phyloP scores from a whole-genome alignment of 2,888 invertebrate species.

The Drosophila limbata region DNA sequence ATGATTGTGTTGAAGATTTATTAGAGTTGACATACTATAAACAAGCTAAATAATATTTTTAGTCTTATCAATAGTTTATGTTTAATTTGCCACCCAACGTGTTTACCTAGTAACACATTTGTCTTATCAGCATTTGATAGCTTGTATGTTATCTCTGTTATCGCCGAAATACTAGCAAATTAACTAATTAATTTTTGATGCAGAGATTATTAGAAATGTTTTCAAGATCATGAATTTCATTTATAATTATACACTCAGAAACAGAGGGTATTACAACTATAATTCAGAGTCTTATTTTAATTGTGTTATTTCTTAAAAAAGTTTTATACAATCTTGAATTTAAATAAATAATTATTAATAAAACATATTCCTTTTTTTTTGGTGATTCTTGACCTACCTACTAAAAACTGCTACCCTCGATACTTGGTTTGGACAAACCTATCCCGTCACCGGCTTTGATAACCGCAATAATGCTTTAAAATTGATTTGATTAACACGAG shows the following conservation, averaged over 20 bases:
- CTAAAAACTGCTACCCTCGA: no score
- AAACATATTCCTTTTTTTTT: no score
- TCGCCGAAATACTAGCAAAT: background rate
- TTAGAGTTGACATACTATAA: constrained; percentile 66
- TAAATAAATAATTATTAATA: background rate
- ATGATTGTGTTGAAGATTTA: constrained; percentile 77
- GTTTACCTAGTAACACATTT: constrained; percentile 37
- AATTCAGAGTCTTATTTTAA: background rate
- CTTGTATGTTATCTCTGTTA: background rate
- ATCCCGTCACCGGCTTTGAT: no score
- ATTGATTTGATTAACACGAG: no score
- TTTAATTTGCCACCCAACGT: background rate
- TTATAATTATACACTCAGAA: background rate
- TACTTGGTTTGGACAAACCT: no score
- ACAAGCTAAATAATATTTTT: constrained; percentile 18
- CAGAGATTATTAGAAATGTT: background rate
- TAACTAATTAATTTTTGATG: background rate
- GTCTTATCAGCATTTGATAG: constrained; percentile 37
- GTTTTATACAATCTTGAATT: background rate
- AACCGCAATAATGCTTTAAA: no score
- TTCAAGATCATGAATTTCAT: background rate
- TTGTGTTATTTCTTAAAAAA: background rate
- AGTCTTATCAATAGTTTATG: constrained; percentile 18
- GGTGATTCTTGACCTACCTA: no score
- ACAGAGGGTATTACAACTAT: background rate